Percentiles rank a stretch among this genome's conserved stretches.
These are phyloP conservation scores for Lepus americanus DNA, from an alignment of 2,113 vertebrate species.

Conservation along the genomic window DNA sequence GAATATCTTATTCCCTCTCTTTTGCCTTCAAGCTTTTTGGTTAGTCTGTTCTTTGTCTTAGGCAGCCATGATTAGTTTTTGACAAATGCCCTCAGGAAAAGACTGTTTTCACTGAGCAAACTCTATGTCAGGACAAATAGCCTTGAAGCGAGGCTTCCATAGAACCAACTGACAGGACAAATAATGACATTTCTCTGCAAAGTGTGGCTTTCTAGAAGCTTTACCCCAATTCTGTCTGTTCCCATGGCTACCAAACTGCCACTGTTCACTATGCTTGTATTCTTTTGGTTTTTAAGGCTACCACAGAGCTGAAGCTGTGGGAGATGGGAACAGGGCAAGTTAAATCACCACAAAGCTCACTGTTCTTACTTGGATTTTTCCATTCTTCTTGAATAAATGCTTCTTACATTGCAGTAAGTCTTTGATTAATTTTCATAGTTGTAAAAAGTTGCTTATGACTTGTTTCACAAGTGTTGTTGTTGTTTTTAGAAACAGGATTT, in stretches of 20 bases:
- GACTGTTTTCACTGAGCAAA: neutral
- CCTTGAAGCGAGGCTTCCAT: neutral
- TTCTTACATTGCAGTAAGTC: neutral
- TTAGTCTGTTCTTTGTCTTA: neutral
- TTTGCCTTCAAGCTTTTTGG: neutral
- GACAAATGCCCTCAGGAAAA: neutral
- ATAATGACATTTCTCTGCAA: neutral
- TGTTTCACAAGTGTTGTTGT: neutral
- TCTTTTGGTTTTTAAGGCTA: neutral
- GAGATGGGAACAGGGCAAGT: neutral
- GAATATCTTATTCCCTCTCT: neutral
- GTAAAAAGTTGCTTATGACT: neutral
- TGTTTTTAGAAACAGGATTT: neutral
- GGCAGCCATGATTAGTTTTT: neutral
- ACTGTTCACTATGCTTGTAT: neutral
- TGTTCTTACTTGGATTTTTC: neutral
- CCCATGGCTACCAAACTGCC: neutral
- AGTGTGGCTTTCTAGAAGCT: neutral
- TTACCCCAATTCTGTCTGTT: neutral
- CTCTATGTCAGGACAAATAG: neutral
- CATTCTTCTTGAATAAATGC: slow-evolving; percentile 3
- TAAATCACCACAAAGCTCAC: neutral
- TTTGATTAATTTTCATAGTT: neutral
- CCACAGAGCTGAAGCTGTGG: neutral
- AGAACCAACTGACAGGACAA: neutral